Evolutionary conservation across 2,113 vertebrate genomes (phyloP).

Genomic region (Murina feae): DNA sequence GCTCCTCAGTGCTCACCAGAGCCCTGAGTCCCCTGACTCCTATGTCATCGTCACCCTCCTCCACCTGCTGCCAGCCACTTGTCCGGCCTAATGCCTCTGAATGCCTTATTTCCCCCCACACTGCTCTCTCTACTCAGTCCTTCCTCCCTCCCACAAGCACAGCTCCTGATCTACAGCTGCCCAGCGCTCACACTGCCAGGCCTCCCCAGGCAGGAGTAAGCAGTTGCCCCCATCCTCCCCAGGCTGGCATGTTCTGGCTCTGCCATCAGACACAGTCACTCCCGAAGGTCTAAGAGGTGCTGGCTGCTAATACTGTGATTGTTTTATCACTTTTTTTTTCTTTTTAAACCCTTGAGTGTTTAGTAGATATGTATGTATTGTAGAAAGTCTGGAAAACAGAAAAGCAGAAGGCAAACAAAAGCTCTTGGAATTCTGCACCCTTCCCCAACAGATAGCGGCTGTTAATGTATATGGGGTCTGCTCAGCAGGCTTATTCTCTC

Average conservation of each 20-base stretch:
- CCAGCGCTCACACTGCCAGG: not conserved
- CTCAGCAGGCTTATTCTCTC: rapidly evolving
- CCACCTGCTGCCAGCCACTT: not conserved
- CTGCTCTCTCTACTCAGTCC: not conserved
- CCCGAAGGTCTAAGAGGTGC: not conserved
- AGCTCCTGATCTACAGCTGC: not conserved
- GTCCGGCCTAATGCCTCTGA: not conserved
- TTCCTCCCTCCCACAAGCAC: not conserved
- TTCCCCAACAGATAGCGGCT: not conserved
- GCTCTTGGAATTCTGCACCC: not conserved
- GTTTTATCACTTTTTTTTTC: not conserved
- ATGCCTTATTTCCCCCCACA: not conserved
- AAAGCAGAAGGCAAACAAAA: not conserved
- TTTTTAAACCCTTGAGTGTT: not conserved
- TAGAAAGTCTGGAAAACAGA: not conserved
- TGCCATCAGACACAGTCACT: not conserved
- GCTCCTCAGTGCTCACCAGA: not conserved
- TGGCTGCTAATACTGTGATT: not conserved
- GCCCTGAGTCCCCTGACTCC: not conserved
- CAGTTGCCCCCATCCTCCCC: rapidly evolving
- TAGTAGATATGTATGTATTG: not conserved
- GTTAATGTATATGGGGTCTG: rapidly evolving
- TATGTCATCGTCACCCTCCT: not conserved
- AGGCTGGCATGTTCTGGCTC: not conserved
- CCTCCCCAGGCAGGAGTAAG: not conserved